phyloP scores from a whole-genome alignment of 1,140 invertebrate species.

The Drosophila nannoptera region DNA sequence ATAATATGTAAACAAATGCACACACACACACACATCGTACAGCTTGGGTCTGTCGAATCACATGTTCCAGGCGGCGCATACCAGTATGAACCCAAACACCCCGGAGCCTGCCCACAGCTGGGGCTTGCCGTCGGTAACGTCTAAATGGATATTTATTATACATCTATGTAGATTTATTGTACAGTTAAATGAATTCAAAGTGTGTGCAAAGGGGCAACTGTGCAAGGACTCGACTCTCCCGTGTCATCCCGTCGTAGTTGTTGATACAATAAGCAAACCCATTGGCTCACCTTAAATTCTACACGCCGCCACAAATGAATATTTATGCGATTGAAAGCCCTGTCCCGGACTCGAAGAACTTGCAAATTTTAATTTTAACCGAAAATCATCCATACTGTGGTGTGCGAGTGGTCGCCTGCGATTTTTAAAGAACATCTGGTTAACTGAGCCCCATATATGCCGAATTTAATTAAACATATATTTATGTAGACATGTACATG shows the following conservation, averaged over 20 bases:
- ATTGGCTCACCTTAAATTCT: conserved; percentile 8
- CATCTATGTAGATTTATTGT: conserved; percentile 71
- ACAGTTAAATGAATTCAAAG: conserved; percentile 65
- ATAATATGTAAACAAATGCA: conserved; percentile 72
- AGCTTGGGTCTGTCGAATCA: conserved; percentile 57
- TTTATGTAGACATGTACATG: conserved; percentile 2
- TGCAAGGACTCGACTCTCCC: conserved; percentile 24
- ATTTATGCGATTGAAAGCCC: too few relatives aligned
- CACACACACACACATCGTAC: conserved; percentile 24
- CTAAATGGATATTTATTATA: conserved; percentile 74
- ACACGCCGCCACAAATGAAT: background rate
- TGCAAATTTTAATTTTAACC: too few relatives aligned
- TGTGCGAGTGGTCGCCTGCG: too few relatives aligned
- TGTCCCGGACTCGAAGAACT: too few relatives aligned
- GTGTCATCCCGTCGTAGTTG: conserved; percentile 1
- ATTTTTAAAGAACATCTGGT: too few relatives aligned
- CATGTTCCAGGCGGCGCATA: conserved; percentile 65
- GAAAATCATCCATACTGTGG: too few relatives aligned
- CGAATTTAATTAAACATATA: too few relatives aligned
- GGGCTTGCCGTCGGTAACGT: conserved; percentile 10
- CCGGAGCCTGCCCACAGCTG: background rate
- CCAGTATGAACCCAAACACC: conserved; percentile 60
- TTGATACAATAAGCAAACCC: conserved; percentile 27
- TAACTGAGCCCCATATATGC: too few relatives aligned
- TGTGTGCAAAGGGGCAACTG: conserved; percentile 48